phyloP scores from a whole-genome alignment of 2,113 vertebrate species.

The Dromiciops gliroides region DNA sequence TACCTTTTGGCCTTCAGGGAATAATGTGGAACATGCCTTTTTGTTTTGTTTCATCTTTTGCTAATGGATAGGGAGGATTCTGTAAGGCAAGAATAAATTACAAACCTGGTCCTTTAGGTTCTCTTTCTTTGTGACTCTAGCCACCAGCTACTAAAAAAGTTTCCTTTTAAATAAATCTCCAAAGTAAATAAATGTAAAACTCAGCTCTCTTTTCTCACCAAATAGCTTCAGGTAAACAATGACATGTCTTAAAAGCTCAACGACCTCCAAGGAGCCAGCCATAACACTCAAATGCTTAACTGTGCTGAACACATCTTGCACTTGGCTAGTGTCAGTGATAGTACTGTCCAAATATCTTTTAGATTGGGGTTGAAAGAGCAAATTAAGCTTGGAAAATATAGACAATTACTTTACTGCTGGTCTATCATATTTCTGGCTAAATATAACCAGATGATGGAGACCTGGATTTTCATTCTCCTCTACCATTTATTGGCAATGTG shows the following conservation, averaged over 20 bases:
- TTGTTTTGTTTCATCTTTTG: slow-evolving; percentile 23
- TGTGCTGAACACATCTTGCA: slow-evolving; percentile 14
- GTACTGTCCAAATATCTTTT: not conserved
- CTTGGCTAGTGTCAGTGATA: slow-evolving; percentile 16
- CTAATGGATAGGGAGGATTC: slow-evolving; percentile 23
- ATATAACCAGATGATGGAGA: slow-evolving; percentile 20
- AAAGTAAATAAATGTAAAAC: slow-evolving; percentile 45
- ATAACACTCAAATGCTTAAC: slow-evolving; percentile 23
- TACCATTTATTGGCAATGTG: not conserved
- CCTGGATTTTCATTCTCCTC: not conserved
- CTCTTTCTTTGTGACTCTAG: slow-evolving; percentile 30
- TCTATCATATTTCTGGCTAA: slow-evolving; percentile 29
- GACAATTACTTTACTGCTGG: slow-evolving; percentile 46
- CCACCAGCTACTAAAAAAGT: not conserved
- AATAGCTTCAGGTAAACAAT: slow-evolving; percentile 39
- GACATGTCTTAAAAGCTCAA: slow-evolving; percentile 28
- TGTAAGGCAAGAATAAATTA: slow-evolving; percentile 42
- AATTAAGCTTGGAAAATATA: slow-evolving; percentile 49
- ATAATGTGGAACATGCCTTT: slow-evolving; percentile 2
- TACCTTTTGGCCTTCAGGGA: not conserved
- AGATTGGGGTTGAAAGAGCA: slow-evolving; percentile 25
- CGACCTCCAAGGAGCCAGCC: slow-evolving; percentile 43
- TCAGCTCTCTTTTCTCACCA: not conserved
- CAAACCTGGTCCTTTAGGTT: not conserved
- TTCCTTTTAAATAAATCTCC: slow-evolving; percentile 54